Base-by-base conservation (phyloP, 2,888 invertebrate genomes). In the Tiliacea citrago region DNA sequence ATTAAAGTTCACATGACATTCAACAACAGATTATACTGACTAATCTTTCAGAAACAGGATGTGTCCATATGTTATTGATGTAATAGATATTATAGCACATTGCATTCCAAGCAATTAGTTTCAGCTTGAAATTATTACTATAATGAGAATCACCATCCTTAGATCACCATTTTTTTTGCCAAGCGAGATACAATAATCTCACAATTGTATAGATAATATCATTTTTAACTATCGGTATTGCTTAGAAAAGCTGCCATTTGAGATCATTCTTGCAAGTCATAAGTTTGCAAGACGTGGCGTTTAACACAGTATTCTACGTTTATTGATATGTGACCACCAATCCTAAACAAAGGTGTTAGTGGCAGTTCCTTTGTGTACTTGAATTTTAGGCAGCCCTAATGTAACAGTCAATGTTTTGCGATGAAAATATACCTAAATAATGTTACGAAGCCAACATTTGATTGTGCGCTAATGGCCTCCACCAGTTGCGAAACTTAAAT, bases 31-130 rank as follows among this genome's bases (percentile, higher is more conserved):
- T 16, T 16, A 39, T 10, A 61, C 21, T n/a, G 61, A 51, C 24
- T 10, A 21, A 45, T 21, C 1, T 0, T 35, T 35, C 45, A 58
- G 29, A 51, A 51, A 74, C 42, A 8, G n/a, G 13, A 29, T 55
- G 60, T 55, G n/a, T 49, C 42, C 61, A 35, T 63, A 45, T 4
- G 47, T 49, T 60, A 51, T 45, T 60, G 58, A 58, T 66, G 65
- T 35, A 67, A 77, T 77, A 77, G 18, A 77, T 77, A 75, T 68
- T 47, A 62, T 53, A 77, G 77, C 77, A 71, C 66, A 61, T 77
- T 71, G 55, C 78, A 57, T 53, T 69, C 60, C 71, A 77, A 77
- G 77, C 78, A 61, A 76, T 51, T 35, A 55, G 0, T 66, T 57
- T 66, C 61, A 71, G 58, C 77, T 65, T 65, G 70, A 66, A 65